Conservation (phyloP, 2,113 vertebrate species). For the Phalacrocorax carbo region DNA sequence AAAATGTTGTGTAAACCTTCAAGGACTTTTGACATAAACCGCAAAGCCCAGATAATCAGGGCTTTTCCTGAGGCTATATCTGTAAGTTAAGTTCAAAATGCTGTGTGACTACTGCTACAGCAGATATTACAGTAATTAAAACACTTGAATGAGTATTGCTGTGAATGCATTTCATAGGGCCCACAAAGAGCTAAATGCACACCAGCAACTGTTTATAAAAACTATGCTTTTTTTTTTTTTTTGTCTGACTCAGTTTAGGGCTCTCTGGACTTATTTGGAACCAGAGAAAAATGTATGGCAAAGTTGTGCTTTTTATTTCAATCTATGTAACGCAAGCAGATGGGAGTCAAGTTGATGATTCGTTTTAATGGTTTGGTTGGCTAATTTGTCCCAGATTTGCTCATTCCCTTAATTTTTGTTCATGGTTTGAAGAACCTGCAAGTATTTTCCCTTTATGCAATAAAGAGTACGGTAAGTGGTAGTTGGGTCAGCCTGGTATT, state of each 20-base stretch:
- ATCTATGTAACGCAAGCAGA: not conserved
- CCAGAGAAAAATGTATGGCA: not conserved
- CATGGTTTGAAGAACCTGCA: not conserved
- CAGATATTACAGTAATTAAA: not conserved
- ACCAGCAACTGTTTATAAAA: not conserved
- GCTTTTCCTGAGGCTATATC: not conserved
- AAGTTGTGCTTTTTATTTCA: not conserved
- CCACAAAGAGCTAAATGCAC: not conserved
- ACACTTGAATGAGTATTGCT: not conserved
- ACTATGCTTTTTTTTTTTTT: not conserved
- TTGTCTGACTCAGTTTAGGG: not conserved
- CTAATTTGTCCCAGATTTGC: not conserved
- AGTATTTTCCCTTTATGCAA: not conserved
- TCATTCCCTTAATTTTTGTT: not conserved
- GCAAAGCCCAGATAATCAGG: not conserved
- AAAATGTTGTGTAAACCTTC: not conserved
- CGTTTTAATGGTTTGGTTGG: not conserved
- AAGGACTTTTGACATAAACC: not conserved
- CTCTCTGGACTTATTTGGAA: not conserved
- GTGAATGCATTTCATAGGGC: not conserved
- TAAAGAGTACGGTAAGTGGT: not conserved
- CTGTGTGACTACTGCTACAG: not conserved
- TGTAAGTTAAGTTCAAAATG: not conserved
- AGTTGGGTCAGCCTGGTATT: not conserved
- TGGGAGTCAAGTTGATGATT: not conserved